Base-by-base conservation (phyloP, 2,113 vertebrate genomes). In the Halichoerus grypus region DNA sequence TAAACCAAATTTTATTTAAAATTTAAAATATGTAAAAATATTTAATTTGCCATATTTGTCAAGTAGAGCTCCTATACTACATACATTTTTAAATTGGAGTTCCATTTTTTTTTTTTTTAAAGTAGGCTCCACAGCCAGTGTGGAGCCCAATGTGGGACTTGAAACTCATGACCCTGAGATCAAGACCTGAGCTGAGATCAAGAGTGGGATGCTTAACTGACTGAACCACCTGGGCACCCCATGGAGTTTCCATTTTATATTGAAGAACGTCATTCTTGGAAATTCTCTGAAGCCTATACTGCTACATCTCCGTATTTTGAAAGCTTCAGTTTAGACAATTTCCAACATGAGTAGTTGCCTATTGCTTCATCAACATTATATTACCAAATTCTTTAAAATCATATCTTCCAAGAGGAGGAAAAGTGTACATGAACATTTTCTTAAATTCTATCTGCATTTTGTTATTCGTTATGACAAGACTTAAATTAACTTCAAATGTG, bases 401-500 rank as follows among this genome's bases (percentile, higher is more conserved):
- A 71, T 24, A 55, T 55, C n/a, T 88, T 96, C 33, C 4, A 65
- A 92, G 79, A 80, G 7, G 24, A 93, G 87, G 67, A 95, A 92
- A 91, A 53, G 4, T 77, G 67, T 15, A 69, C 31, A 36, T 12
- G 92, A 93, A 86, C 21, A 63, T 65, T 76, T 26, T 80, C 22
- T 77, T 83, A 0, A 6, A 67, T 76, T 65, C 91, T 91, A 10
- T 39, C 33, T 28, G 18, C 3, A 85, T 6, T 67, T 65, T 61
- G 8, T 76, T 96, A 79, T 61, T 85, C 94, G 74, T 57, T 84
- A 72, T 69, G 86, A 33, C 16, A 53, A 84, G 42, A 0, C 0
- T 82, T 0, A 0, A 97, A 71, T 84, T 69, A 84, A 97, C 67
- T 93, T 96, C 65, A 97, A 98, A 51, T 53, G 69, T 93, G 16